Evolutionary conservation across 2,113 vertebrate species (phyloP).

Genomic region (Vidua chalybeata): DNA sequence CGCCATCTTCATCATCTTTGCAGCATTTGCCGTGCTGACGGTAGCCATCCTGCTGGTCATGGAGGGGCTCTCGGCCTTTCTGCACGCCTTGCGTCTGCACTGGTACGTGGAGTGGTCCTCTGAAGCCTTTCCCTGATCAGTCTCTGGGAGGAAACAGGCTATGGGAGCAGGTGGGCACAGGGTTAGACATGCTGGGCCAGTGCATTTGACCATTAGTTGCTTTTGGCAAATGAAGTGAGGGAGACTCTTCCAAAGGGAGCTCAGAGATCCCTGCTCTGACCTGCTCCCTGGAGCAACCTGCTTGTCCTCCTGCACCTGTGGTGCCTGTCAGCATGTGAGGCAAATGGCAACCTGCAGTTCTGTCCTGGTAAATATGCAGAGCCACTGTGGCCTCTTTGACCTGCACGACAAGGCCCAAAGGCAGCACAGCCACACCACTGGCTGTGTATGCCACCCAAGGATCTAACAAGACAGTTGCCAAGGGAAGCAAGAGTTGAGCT

Average conservation of each 20-base stretch:
- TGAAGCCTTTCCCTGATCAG: background rate
- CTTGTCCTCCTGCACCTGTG: background rate
- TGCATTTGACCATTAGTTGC: background rate
- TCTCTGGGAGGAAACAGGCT: background rate
- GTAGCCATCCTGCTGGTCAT: slow-evolving; percentile 85
- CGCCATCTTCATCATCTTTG: slow-evolving; percentile 76
- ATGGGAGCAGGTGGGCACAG: background rate
- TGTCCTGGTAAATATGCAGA: background rate
- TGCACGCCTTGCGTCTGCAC: slow-evolving; percentile 84
- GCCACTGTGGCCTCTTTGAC: background rate
- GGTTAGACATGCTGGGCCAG: background rate
- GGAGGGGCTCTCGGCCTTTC: slow-evolving; percentile 88
- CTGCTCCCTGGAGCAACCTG: background rate
- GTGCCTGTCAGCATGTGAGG: background rate
- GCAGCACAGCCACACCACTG: background rate
- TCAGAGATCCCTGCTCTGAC: background rate
- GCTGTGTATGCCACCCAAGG: background rate
- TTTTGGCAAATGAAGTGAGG: background rate
- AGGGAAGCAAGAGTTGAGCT: background rate
- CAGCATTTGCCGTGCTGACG: slow-evolving; percentile 78
- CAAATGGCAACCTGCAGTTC: background rate
- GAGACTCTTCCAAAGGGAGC: background rate
- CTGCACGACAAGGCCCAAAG: background rate
- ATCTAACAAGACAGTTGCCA: background rate
- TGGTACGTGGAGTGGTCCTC: slow-evolving; percentile 69